phyloP scores from a whole-genome alignment of 2,113 vertebrate genomes.

The Asarcornis scutulata region DNA sequence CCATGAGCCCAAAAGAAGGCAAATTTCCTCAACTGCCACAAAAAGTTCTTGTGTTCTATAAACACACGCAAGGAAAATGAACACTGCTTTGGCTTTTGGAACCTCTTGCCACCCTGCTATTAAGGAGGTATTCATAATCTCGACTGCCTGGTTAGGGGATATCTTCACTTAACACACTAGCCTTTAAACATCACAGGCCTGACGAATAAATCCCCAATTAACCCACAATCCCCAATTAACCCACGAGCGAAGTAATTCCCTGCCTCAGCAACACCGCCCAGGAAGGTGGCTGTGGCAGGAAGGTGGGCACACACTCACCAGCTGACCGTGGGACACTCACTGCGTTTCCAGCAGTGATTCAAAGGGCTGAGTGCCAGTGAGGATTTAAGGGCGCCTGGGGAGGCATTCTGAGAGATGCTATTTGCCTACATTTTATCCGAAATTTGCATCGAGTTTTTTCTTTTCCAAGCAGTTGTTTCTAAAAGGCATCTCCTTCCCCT shows the following conservation, averaged over 20 bases:
- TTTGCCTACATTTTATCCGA: background rate
- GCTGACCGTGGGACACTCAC: background rate
- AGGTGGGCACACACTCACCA: fast-evolving
- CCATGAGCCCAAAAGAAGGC: background rate
- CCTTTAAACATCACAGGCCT: background rate
- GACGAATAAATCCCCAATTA: background rate
- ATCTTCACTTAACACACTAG: background rate
- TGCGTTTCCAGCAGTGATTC: background rate
- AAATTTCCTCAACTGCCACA: background rate
- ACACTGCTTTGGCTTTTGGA: background rate
- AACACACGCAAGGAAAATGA: background rate
- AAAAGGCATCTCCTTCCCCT: fast-evolving
- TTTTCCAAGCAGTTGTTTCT: background rate
- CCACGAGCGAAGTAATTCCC: background rate
- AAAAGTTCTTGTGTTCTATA: background rate
- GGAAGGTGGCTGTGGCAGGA: fast-evolving
- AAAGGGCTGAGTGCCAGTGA: background rate
- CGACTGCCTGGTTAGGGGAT: background rate
- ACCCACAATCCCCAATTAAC: background rate
- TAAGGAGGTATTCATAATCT: background rate
- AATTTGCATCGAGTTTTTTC: background rate
- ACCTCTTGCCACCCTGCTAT: background rate
- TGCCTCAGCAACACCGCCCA: background rate
- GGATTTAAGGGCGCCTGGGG: background rate
- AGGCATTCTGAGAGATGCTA: background rate